Evolutionary conservation across 1,140 invertebrate species (phyloP), one percentile per base, ranked within the genome.

Genomic region (Anthonomus grandis): DNA sequence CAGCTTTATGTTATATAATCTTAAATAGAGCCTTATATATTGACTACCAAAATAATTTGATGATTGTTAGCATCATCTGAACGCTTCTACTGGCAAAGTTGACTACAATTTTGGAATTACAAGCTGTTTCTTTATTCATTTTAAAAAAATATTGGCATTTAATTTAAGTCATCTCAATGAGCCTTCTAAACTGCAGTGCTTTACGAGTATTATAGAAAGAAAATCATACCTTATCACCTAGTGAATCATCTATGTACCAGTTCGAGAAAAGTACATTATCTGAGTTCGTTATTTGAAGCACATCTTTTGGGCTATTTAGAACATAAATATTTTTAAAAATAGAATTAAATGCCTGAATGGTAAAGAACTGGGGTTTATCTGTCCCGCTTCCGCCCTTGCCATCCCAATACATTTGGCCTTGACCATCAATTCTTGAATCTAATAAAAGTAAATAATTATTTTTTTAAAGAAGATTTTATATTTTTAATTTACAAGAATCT

Each of bases 371-470:
- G 3, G 41, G 51, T 27, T 54, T 54, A 2, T 24, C 17, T 10
- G 13, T 42, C 8, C 22, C 50, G n/a, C 17, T 41, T 17, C 50
- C 50, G 2, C 50, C 50, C 9, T 25, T 6, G 15, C 50, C 50
- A 34, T 52, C 50, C 50, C 50, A 52, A 21, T 52, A 52, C 10
- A 23, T 8, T n/a, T 52, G 37, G 8, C 50, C 50, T 21, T 42
- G 37, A 8, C 50, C 50, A 17, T 52, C 36, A 17, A 52, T 36
- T 8, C 41, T 22, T 4, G 18, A 13, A 25, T 23, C 50, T 52
- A 37, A 47, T 19, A 41, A 41, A 41, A 6, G 10, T 19, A 0
- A 6, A 41, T 10, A 41, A 9, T 15, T 19, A 9, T 10, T 0
- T 41, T 15, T 15, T 41, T n/a, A 9, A 8, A 10, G 39, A 42